These are phyloP conservation scores for Epinephelus lanceolatus DNA, from an alignment of 2,113 vertebrate genomes.

Conservation along the genomic window DNA sequence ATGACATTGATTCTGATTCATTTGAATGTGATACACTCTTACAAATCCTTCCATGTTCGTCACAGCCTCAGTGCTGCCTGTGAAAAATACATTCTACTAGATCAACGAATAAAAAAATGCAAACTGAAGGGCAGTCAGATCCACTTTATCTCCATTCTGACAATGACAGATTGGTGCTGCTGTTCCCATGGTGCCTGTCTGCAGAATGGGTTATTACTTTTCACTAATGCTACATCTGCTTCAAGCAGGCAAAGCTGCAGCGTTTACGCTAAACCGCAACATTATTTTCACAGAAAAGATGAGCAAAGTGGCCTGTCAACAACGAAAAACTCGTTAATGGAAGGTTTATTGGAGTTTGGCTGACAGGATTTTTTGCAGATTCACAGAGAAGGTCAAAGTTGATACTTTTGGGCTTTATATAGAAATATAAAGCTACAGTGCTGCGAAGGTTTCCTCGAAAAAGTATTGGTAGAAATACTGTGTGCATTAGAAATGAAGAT, in stretches of 20 bases:
- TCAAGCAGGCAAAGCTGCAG: neutral
- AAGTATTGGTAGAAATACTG: neutral
- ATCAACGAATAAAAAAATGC: slow-evolving; percentile 21
- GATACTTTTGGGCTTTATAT: neutral
- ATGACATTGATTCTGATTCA: neutral
- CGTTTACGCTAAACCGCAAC: neutral
- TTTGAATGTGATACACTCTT: neutral
- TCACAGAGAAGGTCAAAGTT: neutral
- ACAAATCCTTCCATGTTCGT: too few species aligned
- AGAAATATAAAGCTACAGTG: too few species aligned
- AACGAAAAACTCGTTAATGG: neutral
- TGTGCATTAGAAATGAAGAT: neutral
- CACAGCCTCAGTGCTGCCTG: neutral
- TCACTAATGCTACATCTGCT: slow-evolving; percentile 32
- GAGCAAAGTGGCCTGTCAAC: neutral
- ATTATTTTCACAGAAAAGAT: neutral
- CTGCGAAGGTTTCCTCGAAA: neutral
- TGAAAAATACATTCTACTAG: neutral
- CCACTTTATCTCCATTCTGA: slow-evolving; percentile 19
- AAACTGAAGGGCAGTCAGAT: slow-evolving; percentile 29
- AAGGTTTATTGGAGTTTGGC: neutral
- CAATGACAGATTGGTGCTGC: slow-evolving; percentile 45
- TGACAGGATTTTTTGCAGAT: neutral
- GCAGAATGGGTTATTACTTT: slow-evolving; percentile 17
- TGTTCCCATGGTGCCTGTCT: slow-evolving; percentile 20